Evolutionary conservation across 1,140 invertebrate genomes (phyloP).

Genomic region (Eulimnadia texana): DNA sequence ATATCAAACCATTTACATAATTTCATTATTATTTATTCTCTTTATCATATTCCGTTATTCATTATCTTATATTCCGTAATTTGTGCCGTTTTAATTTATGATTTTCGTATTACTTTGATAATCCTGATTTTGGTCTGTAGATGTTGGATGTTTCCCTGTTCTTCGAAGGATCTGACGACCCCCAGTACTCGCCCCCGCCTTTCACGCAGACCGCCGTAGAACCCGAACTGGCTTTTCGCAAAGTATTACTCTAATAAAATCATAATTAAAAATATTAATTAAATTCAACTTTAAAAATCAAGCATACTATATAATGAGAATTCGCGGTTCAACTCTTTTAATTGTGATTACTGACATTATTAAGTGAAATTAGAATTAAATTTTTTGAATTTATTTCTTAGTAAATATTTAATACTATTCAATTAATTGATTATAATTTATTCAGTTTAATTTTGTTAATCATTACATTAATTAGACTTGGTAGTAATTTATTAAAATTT

Average conservation of each 20-base stretch:
- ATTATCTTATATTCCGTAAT: too few relatives aligned
- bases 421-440: neutral
- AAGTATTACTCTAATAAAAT: conserved; percentile 1
- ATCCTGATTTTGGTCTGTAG: too few relatives aligned
- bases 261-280: too few relatives aligned
- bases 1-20: neutral
- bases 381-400: too few relatives aligned
- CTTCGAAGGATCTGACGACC: conserved; percentile 62
- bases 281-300: too few relatives aligned
- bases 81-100: too few relatives aligned
- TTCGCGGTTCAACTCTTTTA: too few relatives aligned
- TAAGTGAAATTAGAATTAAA: too few relatives aligned
- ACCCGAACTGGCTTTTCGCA: conserved; percentile 5
- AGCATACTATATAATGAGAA: too few relatives aligned
- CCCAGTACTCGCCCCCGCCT: conserved; percentile 49
- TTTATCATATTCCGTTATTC: too few relatives aligned
- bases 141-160: conserved; percentile 75
- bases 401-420: neutral
- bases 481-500: neutral
- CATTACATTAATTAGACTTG: neutral
- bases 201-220: conserved; percentile 30
- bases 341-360: too few relatives aligned
- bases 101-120: too few relatives aligned
- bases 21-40: conserved; percentile 6
- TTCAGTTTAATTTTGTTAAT: neutral